Percentiles rank a stretch among this genome's conserved stretches.
These are phyloP conservation scores for Bubalus kerabau DNA, from an alignment of 2,113 vertebrate genomes.

Conservation along the genomic window DNA sequence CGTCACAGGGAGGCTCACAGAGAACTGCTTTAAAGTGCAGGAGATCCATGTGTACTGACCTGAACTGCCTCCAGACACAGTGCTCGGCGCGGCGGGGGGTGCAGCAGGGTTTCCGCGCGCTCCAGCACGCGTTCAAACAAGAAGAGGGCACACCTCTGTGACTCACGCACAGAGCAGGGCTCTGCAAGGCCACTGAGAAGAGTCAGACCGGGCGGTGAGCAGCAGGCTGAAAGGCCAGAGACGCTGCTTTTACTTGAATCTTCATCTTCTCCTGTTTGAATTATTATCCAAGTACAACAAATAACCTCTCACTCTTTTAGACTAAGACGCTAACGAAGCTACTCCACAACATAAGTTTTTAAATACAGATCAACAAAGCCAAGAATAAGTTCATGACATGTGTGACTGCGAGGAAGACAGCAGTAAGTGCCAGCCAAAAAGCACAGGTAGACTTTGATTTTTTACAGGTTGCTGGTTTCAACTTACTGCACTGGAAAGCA, in stretches of 20 bases:
- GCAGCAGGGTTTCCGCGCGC: fast-evolving
- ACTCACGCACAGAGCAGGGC: neutral
- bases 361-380: neutral
- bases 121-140: neutral
- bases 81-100: fast-evolving
- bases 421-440: neutral
- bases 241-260: too few species aligned
- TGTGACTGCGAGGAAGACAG: neutral
- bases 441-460: neutral
- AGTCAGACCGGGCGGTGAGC: fast-evolving
- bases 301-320: too few species aligned
- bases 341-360: neutral
- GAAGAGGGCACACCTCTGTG: neutral
- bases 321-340: neutral
- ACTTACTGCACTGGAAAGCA: neutral
- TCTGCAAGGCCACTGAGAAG: neutral
- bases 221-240: neutral
- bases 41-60: fast-evolving
- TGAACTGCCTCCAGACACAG: fast-evolving
- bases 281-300: neutral
- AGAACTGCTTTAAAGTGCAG: neutral
- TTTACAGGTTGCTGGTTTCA: neutral
- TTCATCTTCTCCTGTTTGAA: neutral
- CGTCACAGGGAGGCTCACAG: fast-evolving
- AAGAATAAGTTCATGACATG: neutral